Evolutionary conservation across 2,888 invertebrate species (phyloP).

Genomic region (Leistus spinibarbis): DNA sequence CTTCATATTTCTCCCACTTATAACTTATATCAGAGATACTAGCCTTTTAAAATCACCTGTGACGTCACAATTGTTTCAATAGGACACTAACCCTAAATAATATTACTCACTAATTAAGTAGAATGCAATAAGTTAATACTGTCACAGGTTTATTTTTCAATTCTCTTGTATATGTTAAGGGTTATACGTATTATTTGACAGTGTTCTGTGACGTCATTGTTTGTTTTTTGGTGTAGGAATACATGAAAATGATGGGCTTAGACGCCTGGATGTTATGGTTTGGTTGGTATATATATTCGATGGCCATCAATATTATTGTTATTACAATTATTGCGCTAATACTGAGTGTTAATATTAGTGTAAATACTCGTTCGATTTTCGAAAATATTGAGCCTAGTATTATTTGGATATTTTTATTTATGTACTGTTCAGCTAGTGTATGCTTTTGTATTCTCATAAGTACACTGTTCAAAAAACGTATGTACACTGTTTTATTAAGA

Average conservation of each 20-base stretch:
- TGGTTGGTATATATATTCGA: slow-evolving; percentile 83
- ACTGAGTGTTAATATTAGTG: slow-evolving; percentile 62
- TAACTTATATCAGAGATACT: too few species aligned
- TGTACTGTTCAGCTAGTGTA: slow-evolving; percentile 74
- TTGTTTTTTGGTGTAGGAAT: slow-evolving; percentile 65
- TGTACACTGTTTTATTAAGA: too few species aligned
- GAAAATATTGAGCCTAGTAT: slow-evolving; percentile 69
- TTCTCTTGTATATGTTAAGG: not conserved
- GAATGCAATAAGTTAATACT: too few species aligned
- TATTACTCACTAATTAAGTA: too few species aligned
- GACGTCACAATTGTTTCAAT: too few species aligned
- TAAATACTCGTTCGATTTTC: slow-evolving; percentile 65
- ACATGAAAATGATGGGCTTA: slow-evolving; percentile 92
- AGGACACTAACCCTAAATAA: too few species aligned
- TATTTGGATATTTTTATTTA: slow-evolving; percentile 70
- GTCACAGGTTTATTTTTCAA: too few species aligned
- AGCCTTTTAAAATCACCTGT: too few species aligned
- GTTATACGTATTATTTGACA: too few species aligned
- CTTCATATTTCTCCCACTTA: too few species aligned
- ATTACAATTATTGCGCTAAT: slow-evolving; percentile 63
- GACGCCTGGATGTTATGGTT: slow-evolving; percentile 84
- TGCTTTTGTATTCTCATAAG: slow-evolving; percentile 80
- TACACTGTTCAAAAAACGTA: slow-evolving; percentile 78
- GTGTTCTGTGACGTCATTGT: not conserved
- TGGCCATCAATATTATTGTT: slow-evolving; percentile 69